phyloP scores from a whole-genome alignment of 1,140 invertebrate species.

The Notospermus geniculatus region DNA sequence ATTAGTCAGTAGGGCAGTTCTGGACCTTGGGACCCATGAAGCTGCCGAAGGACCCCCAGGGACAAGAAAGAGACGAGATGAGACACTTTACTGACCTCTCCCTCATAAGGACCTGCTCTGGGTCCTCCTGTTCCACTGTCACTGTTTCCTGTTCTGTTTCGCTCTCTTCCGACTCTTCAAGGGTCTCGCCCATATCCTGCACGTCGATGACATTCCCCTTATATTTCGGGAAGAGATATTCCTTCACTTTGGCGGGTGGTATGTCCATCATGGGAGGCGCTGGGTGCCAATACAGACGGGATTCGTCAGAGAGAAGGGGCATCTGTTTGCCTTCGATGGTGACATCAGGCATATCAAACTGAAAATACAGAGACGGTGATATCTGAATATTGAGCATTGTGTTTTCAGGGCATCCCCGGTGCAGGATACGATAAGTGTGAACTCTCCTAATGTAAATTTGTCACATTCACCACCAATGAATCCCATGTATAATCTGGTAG shows the following conservation, averaged over 20 bases:
- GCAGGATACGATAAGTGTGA: too few relatives aligned
- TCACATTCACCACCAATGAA: too few relatives aligned
- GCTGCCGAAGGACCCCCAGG: too few relatives aligned
- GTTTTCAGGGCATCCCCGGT: too few relatives aligned
- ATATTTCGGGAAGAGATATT: conserved; percentile 49
- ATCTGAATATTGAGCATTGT: too few relatives aligned
- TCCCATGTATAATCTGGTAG: too few relatives aligned
- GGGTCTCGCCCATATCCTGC: background rate
- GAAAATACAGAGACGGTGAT: conserved; percentile 7
- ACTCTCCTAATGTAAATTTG: too few relatives aligned
- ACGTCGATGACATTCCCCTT: conserved; percentile 23
- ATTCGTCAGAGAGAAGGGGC: conserved; percentile 38
- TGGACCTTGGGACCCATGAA: too few relatives aligned
- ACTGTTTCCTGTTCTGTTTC: conserved; percentile 17
- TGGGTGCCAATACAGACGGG: conserved; percentile 50
- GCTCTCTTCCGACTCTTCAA: conserved; percentile 31
- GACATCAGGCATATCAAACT: conserved; percentile 29
- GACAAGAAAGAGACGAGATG: too few relatives aligned
- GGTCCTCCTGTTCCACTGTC: conserved; percentile 28
- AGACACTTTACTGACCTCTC: conserved; percentile 12
- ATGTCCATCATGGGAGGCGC: conserved; percentile 55
- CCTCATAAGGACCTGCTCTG: conserved; percentile 19
- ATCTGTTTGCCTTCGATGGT: conserved; percentile 31
- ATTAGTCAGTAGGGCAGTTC: too few relatives aligned
- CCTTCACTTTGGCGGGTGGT: conserved; percentile 43